Base-by-base conservation (phyloP, 2,113 vertebrate species). In the Talpa occidentalis region DNA sequence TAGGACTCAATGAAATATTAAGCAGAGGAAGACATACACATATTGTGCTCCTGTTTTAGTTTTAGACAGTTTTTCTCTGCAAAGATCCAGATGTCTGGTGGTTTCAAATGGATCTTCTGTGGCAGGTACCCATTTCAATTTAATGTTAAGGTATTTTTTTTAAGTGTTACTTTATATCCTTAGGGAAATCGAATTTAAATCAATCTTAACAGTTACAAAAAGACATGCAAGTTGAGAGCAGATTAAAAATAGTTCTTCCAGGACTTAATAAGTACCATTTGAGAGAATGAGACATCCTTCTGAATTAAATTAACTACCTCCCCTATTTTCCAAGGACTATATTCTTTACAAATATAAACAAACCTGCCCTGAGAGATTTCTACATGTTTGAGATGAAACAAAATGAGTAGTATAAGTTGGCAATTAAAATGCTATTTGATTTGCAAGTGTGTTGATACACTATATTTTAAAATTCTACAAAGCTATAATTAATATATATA, bases 231-330 rank as follows among this genome's bases (percentile, higher is more conserved):
- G 74, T 94, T 83, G 93, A 95, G 40, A 96, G 67, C 87, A 93
- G 77, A 93, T 95, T 96, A 95, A 96, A 96, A 97, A 82, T 90
- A 30, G 0, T 86, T 91, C 84, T 94, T 90, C 72, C 64, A 92
- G 67, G 73, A 82, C 62, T 96, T 97, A 97, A 96, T 97, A 96
- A 94, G 70, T 96, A 94, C 94, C 96, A 97, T 64, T 96, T 96
- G 95, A 97, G 83, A 81, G 67, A 94, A 88, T 85, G 88, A 97
- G 90, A 82, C 90, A 96, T 84, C 77, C 84, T 96, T 93, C 91
- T 92, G 64, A 91, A 97, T 93, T 94, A 93, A 94, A 97, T 97
- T 95, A 95, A 83, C 91, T 81, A 90, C 86, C 94, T 95, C 88
- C 80, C 96, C 10, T 86, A 92, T 97, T 97, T 95, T 95, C 69